Base-by-base conservation (phyloP, 2,888 invertebrate genomes). In the Liposcelis brunnea region DNA sequence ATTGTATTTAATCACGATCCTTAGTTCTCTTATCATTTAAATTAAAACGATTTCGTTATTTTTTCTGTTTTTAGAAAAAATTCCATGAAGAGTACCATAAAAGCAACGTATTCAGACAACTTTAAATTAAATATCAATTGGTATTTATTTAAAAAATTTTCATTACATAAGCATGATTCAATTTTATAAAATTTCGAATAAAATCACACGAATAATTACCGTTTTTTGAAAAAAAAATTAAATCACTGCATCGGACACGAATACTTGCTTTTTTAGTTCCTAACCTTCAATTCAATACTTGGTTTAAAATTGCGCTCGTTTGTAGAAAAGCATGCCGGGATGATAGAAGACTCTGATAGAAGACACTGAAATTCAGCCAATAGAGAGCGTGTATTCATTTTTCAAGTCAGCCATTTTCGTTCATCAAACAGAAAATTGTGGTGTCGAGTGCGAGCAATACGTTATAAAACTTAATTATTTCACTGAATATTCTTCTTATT, bases 21-120 rank as follows among this genome's bases (percentile, higher is more conserved):
- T 26, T 26, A 8, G 5, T 26, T 26, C 26, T 26, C 8, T 26
- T 26, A 26, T 26, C 8, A 26, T 26, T 6, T 4, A 26, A 26
- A 26, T n/a, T n/a, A n/a, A n/a, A n/a, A n/a, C n/a, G n/a, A n/a
- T n/a, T n/a, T n/a, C n/a, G n/a, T n/a, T n/a, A n/a, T n/a, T n/a
- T n/a, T n/a, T n/a, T n/a, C n/a, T n/a, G n/a, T n/a, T n/a, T n/a
- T n/a, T n/a, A 26, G 8, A 26, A 26, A 26, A 26, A 26, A 51
- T 53, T 55, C 55, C 59, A 65, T 64, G 65, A 61, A 59, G 61
- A 60, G 58, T 57, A 61, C 62, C 57, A 57, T 65, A 55, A 64
- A 63, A 62, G 65, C 65, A 55, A 61, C 64, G 56, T 66, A 65
- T 62, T 61, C 63, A 57, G 64, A 65, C 58, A 61, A 63, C 62